Conservation (phyloP, 2,888 invertebrate species). For the Sinelater perroti region DNA sequence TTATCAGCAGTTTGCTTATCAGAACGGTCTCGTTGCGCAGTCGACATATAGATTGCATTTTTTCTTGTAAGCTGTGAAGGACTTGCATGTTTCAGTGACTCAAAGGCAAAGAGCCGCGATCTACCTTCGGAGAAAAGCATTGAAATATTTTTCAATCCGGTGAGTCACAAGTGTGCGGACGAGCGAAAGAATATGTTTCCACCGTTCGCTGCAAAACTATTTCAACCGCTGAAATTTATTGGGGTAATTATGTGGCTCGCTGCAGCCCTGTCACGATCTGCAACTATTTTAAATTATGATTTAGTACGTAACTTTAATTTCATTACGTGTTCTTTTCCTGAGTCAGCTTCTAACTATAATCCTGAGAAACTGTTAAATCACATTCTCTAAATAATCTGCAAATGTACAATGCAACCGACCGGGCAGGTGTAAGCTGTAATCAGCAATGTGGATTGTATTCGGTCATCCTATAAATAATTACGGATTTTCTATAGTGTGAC, state of each 20-base stretch:
- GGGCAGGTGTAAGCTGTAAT: not conserved
- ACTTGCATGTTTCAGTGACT: no score
- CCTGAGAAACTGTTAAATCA: constrained; percentile 7
- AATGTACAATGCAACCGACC: not conserved
- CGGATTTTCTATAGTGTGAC: no score
- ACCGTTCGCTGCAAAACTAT: constrained; percentile 1
- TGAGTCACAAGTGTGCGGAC: constrained; percentile 1
- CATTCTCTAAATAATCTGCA: not conserved
- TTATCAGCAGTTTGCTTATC: no score
- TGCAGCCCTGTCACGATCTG: not conserved
- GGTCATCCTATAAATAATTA: no score
- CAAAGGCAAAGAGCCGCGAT: no score
- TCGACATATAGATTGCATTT: no score
- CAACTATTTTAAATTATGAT: constrained; percentile 2
- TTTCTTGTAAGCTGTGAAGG: no score
- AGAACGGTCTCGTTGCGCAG: no score
- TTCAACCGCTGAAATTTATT: constrained; percentile 2
- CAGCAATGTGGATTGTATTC: no score
- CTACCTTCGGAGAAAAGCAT: no score
- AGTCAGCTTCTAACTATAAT: constrained; percentile 8
- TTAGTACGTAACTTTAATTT: constrained; percentile 17
- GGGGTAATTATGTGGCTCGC: constrained; percentile 2
- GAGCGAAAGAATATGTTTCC: not conserved
- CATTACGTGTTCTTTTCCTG: constrained; percentile 2
- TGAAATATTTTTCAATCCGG: not conserved